Conservation (phyloP, 2,797 vertebrate species). For the Pseudomugil tenellus region DNA sequence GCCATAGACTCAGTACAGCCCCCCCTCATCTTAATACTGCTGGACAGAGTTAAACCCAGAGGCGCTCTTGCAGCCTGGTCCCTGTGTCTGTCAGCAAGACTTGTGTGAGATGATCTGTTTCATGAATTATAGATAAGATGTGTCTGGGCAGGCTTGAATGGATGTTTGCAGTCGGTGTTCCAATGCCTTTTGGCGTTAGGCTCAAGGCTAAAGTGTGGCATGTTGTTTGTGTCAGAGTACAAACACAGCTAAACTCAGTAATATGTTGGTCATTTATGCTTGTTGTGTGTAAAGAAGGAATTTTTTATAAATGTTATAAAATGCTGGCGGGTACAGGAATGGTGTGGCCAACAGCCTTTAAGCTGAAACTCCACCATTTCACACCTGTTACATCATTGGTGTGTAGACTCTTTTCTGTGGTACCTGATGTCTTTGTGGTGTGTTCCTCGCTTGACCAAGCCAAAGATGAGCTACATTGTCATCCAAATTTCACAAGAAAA, state of each 20-base stretch:
- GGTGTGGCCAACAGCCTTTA: constrained; percentile 36
- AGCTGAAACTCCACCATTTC: constrained; percentile 44
- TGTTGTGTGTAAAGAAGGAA: background rate
- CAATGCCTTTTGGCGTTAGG: constrained; percentile 30
- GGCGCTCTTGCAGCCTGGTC: constrained; percentile 33
- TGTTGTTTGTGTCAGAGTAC: constrained; percentile 42
- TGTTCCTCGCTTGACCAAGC: constrained; percentile 34
- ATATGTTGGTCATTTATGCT: constrained; percentile 35
- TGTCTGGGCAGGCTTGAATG: constrained; percentile 65
- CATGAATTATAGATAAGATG: constrained; percentile 81
- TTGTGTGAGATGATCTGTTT: constrained; percentile 66
- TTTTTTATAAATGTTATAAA: constrained; percentile 10
- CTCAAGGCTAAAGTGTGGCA: constrained; percentile 50
- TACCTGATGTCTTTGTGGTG: constrained; percentile 60
- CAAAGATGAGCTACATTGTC: constrained; percentile 32
- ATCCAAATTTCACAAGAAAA: too few relatives aligned
- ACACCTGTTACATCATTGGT: constrained; percentile 73
- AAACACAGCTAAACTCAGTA: constrained; percentile 25
- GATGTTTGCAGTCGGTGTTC: constrained; percentile 64
- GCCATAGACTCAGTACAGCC: constrained; percentile 2
- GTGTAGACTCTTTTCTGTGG: constrained; percentile 64
- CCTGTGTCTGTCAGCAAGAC: constrained; percentile 53
- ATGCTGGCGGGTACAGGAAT: constrained; percentile 22
- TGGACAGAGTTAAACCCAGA: constrained; percentile 29
- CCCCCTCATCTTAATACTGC: constrained; percentile 2